Base-by-base conservation (phyloP, 1,140 invertebrate genomes). In the Drosophila obscura region DNA sequence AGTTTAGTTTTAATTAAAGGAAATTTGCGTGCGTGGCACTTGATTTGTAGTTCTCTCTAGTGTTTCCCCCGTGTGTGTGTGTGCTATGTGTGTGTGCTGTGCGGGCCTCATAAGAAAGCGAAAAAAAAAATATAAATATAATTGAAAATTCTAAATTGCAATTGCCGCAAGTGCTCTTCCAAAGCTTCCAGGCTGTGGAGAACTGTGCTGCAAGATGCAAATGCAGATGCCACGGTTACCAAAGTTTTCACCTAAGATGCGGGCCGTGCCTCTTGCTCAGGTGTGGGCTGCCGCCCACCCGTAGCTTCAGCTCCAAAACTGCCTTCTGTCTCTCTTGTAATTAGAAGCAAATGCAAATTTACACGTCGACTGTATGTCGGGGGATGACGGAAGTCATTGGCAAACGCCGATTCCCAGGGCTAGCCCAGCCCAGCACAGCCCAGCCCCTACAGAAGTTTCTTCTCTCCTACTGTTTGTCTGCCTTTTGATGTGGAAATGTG, bases 301-400 rank as follows among this genome's bases (percentile, higher is more conserved):
- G 1, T 2, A 31, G 19, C 19, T 7, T 7, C 28, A 26, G 19
- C 56, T 15, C 28, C 19, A 19, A 19, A n/a, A n/a, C 28, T 19
- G n/a, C 15, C 51, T 19, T 24, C 50, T 43, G 16, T 59, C 39
- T 58, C 43, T 51, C 71, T 75, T 78, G 74, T 85, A 85, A 85
- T 85, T 85, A 85, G 78, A 87, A 85, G 82, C 82, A 82, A 87
- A 85, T 75, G 82, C 78, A 85, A 85, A 85, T 87, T 85, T 87
- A 85, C 81, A 85, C 81, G 66, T 72, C 65, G 78, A 87, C 82
- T 87, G 73, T 39, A 13, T 81, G 82, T 65, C 64, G 78, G 73
- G 51, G 51, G 73, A 66, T 84, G 81, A 87, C 81, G 81, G 82
- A 84, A 84, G 81, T 84, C 81, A 87, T 84, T 84, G 81, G 82